phyloP scores from a whole-genome alignment of 2,888 invertebrate genomes.

The Apamea epomidion region DNA sequence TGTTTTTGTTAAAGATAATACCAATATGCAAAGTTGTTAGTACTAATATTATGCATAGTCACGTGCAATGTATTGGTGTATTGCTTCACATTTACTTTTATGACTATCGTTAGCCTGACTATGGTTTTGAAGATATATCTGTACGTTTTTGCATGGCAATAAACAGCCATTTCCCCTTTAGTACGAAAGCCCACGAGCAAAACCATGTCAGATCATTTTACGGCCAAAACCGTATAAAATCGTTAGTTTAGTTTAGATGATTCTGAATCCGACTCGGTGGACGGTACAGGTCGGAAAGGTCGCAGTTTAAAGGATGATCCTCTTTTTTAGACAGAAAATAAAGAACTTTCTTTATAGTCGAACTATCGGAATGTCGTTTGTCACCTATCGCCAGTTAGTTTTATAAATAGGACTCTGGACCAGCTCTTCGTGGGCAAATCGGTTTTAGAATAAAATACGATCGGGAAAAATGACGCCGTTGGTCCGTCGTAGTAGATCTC shows the following conservation, averaged over 20 bases:
- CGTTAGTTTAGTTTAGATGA: too few species aligned
- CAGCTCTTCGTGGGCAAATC: not conserved
- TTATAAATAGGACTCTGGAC: not conserved
- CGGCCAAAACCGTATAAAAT: too few species aligned
- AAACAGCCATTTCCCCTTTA: too few species aligned
- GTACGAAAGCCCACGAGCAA: too few species aligned
- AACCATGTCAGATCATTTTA: too few species aligned
- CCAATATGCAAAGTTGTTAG: conserved; percentile 2
- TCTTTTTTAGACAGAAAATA: not conserved
- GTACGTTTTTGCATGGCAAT: too few species aligned
- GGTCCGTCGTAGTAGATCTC: conserved; percentile 2
- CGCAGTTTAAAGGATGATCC: not conserved
- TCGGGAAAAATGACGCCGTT: not conserved
- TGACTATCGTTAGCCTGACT: not conserved
- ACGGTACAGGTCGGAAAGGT: too few species aligned
- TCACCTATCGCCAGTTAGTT: not conserved
- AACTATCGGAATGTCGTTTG: not conserved
- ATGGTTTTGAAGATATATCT: not conserved
- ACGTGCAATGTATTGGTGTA: conserved; percentile 1
- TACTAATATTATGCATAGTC: conserved; percentile 17
- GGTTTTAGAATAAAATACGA: not conserved
- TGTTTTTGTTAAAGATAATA: not conserved
- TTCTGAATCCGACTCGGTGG: too few species aligned
- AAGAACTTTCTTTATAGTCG: not conserved
- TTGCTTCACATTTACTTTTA: not conserved